phyloP scores from a whole-genome alignment of 2,797 vertebrate species.

The Clarias platycephalus region DNA sequence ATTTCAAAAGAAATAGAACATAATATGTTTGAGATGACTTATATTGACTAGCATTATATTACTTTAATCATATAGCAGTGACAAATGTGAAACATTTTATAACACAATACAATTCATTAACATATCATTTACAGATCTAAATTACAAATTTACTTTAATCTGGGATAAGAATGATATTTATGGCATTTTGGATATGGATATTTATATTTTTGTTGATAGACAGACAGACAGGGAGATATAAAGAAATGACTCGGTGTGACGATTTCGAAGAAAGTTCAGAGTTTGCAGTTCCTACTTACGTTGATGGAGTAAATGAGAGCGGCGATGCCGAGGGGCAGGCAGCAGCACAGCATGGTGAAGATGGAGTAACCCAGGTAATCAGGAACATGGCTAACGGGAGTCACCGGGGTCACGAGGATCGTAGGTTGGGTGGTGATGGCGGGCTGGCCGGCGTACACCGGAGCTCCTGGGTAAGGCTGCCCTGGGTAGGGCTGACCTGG shows the following conservation, averaged over 20 bases:
- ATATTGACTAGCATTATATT: neutral
- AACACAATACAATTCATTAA: neutral
- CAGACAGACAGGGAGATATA: neutral
- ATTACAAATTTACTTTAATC: neutral
- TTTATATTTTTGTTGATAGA: no score
- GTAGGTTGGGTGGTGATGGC: slow-evolving; percentile 63
- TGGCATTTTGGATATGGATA: no score
- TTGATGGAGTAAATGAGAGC: slow-evolving; percentile 75
- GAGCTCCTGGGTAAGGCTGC: neutral
- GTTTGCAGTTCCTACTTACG: slow-evolving; percentile 65
- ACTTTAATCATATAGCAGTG: neutral
- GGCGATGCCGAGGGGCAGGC: slow-evolving; percentile 72
- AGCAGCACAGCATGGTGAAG: slow-evolving; percentile 78
- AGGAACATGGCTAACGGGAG: slow-evolving; percentile 55
- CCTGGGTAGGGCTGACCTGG: slow-evolving; percentile 8
- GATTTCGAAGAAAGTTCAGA: no score
- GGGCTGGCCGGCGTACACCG: neutral
- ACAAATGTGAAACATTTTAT: neutral
- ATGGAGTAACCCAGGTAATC: slow-evolving; percentile 78
- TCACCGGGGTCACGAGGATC: slow-evolving; percentile 49
- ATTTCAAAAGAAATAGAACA: neutral
- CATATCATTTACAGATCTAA: neutral
- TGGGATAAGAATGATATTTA: neutral
- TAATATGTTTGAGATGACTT: neutral
- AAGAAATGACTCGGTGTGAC: neutral